Evolutionary conservation across 1,140 invertebrate genomes (phyloP).

Genomic region (Pantala flavescens): DNA sequence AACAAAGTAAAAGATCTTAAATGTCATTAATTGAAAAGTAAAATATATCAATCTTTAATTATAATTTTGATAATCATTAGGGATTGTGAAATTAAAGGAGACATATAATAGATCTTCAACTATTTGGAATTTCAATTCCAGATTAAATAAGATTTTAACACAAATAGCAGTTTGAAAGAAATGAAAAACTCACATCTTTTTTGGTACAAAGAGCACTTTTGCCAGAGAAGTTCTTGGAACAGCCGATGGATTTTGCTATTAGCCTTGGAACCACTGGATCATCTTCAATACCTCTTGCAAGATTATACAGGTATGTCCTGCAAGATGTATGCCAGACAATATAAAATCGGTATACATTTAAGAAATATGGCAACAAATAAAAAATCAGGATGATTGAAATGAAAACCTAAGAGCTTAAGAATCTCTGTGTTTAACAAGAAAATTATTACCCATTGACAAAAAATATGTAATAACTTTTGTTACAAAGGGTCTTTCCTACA

Average conservation of each 20-base stretch:
- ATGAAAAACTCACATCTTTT: slow-evolving; percentile 45
- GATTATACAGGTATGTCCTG: slow-evolving; percentile 74
- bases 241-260: slow-evolving; percentile 87
- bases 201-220: slow-evolving; percentile 59
- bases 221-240: slow-evolving; percentile 88
- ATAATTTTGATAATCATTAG: not conserved
- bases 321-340: not conserved
- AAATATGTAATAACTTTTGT: too few species aligned
- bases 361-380: too few species aligned
- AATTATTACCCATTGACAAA: too few species aligned
- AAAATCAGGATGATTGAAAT: too few species aligned
- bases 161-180: not conserved
- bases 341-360: not conserved
- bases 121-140: too few species aligned
- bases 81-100: not conserved
- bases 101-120: not conserved
- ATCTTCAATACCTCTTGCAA: slow-evolving; percentile 75
- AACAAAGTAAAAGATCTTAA: slow-evolving; percentile 17
- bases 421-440: too few species aligned
- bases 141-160: too few species aligned
- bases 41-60: not conserved
- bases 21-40: not conserved
- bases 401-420: too few species aligned
- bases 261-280: slow-evolving; percentile 75
- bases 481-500: too few species aligned